Percentiles rank a stretch among this genome's conserved stretches.
These are phyloP conservation scores for Scaeva pyrastri DNA, from an alignment of 2,888 invertebrate species.

Conservation along the genomic window DNA sequence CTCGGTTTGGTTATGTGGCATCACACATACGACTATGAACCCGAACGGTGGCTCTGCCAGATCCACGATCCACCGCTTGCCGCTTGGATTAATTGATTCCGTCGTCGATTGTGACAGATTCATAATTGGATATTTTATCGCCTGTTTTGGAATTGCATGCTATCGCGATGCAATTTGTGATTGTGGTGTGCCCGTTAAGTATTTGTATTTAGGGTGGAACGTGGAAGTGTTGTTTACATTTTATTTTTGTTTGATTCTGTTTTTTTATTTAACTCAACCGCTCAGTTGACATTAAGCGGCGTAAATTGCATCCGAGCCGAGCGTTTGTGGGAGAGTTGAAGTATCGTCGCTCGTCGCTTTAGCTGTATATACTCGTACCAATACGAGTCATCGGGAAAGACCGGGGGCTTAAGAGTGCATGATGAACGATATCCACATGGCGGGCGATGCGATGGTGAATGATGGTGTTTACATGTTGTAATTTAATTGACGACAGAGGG, in stretches of 20 bases:
- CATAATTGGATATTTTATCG: conserved; percentile 77
- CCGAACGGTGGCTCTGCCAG: not conserved
- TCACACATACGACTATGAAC: not conserved
- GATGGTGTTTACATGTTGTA: conserved; percentile 69
- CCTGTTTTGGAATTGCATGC: conserved; percentile 67
- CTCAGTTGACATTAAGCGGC: conserved; percentile 41
- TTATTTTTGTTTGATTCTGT: conserved; percentile 2
- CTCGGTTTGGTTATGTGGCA: not conserved
- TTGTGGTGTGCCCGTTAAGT: conserved; percentile 17
- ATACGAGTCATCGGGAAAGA: conserved; percentile 7
- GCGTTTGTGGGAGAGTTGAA: conserved; percentile 38
- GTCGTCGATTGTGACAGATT: conserved; percentile 74
- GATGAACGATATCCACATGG: conserved; percentile 50
- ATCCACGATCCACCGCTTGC: conserved; percentile 3
- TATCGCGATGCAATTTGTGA: conserved; percentile 37
- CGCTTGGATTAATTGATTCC: conserved; percentile 68
- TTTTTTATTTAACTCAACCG: conserved; percentile 14
- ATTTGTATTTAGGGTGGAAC: conserved; percentile 56
- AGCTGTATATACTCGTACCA: too few species aligned
- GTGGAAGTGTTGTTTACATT: conserved; percentile 38
- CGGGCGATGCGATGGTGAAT: conserved; percentile 43
- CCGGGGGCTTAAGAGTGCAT: conserved; percentile 38
- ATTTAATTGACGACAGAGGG: conserved; percentile 64
- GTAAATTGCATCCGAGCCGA: conserved; percentile 61
- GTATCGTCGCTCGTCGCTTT: not conserved